These are phyloP conservation scores for Diloba caeruleocephala DNA, from an alignment of 2,888 invertebrate genomes.

Conservation along the genomic window DNA sequence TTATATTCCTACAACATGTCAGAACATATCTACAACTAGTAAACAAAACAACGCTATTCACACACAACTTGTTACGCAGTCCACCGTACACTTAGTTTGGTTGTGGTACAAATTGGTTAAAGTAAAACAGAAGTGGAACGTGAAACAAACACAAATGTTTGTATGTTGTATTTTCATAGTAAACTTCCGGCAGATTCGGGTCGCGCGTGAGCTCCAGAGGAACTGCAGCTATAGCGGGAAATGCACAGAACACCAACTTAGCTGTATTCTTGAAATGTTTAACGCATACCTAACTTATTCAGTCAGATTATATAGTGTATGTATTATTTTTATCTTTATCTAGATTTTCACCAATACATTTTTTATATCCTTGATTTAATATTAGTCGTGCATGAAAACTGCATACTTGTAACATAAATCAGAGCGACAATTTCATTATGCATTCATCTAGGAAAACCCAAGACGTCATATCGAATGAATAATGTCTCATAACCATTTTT, in stretches of 20 bases:
- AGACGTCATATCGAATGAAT: slow-evolving; percentile 5
- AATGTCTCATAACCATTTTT: neutral
- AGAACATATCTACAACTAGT: slow-evolving; percentile 3
- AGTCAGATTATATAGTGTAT: no score
- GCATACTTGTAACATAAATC: neutral
- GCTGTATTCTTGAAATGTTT: neutral
- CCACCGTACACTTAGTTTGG: neutral
- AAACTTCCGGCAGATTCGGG: slow-evolving; percentile 23
- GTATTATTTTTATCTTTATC: no score
- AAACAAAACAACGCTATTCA: slow-evolving; percentile 1
- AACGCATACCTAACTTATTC: no score
- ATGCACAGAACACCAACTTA: slow-evolving; percentile 10
- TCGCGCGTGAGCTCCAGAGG: slow-evolving; percentile 9
- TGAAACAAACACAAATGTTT: slow-evolving; percentile 1
- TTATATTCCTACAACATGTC: slow-evolving; percentile 16
- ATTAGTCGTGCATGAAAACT: neutral
- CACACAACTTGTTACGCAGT: neutral
- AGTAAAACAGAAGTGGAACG: slow-evolving; percentile 7
- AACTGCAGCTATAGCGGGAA: neutral
- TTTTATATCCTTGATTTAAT: neutral
- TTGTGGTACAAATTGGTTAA: neutral
- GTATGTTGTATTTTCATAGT: slow-evolving; percentile 11
- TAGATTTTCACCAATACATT: no score
- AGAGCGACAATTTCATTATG: slow-evolving; percentile 1
- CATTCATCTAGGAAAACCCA: slow-evolving; percentile 9